These are phyloP conservation scores for Vultur gryphus DNA, from an alignment of 2,797 vertebrate species.

Conservation along the genomic window DNA sequence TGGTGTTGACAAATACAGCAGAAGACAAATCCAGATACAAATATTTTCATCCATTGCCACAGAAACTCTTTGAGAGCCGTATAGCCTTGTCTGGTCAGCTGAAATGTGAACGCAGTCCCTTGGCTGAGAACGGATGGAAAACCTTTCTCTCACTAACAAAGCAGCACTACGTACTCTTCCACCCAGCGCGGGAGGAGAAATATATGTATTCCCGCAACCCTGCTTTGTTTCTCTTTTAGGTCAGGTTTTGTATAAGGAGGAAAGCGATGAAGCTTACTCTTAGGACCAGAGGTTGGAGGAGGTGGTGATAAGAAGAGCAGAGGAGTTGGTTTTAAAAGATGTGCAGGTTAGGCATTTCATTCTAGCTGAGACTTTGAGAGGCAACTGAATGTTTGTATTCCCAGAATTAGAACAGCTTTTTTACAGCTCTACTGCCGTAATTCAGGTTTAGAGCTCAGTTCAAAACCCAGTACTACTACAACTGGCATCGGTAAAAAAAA, in stretches of 20 bases:
- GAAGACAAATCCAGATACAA: conserved; percentile 64
- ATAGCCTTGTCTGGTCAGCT: not conserved
- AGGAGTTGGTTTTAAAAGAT: not conserved
- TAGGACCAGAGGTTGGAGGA: not conserved
- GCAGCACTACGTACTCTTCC: not conserved
- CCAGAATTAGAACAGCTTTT: not conserved
- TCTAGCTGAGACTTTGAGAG: not conserved
- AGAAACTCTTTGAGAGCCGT: conserved; percentile 33
- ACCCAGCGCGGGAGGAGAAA: not conserved
- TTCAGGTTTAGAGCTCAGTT: not conserved
- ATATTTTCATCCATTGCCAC: conserved; percentile 55
- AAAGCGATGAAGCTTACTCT: not conserved
- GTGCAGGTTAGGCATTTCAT: not conserved
- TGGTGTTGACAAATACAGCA: conserved; percentile 51
- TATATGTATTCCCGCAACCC: not conserved
- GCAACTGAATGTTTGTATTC: not conserved
- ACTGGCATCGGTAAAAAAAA: not conserved
- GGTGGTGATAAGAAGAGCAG: not conserved
- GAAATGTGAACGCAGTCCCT: not conserved
- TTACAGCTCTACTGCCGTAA: not conserved
- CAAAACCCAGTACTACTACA: not conserved
- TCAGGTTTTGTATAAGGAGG: not conserved
- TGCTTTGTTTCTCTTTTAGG: not conserved
- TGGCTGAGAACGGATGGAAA: conserved; percentile 20
- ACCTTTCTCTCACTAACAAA: not conserved